These are phyloP conservation scores for Fulica atra DNA, from an alignment of 2,113 vertebrate genomes.

Conservation along the genomic window DNA sequence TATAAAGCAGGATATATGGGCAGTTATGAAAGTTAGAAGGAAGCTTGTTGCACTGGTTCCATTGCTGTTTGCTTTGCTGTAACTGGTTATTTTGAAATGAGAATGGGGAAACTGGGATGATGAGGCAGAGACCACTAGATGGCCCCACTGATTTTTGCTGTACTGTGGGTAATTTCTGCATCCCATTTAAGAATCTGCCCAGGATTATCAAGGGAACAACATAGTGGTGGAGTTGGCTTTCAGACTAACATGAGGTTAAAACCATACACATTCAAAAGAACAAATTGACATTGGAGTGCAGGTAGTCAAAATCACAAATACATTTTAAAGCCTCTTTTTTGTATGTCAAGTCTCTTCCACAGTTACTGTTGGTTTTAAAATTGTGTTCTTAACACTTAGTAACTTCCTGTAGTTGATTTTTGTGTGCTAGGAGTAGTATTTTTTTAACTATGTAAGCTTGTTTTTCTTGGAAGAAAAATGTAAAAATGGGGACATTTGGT, in stretches of 20 bases:
- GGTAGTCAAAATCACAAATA: not conserved
- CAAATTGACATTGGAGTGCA: not conserved
- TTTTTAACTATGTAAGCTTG: not conserved
- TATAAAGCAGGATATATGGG: not conserved
- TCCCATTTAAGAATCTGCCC: not conserved
- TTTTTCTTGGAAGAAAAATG: not conserved
- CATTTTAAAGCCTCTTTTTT: not conserved
- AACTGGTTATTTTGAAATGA: not conserved
- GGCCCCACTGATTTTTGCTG: constrained; percentile 34
- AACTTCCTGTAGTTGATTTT: not conserved
- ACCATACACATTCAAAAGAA: not conserved
- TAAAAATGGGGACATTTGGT: not conserved
- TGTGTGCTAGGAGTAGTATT: not conserved
- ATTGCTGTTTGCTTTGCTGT: not conserved
- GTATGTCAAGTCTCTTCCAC: not conserved
- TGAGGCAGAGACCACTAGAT: constrained; percentile 28
- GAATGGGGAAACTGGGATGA: not conserved
- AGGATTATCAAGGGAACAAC: not conserved
- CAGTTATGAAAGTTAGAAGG: not conserved
- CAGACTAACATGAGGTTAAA: not conserved
- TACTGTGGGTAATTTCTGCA: not conserved
- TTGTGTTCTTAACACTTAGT: not conserved
- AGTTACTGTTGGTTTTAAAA: not conserved
- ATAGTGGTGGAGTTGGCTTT: not conserved
- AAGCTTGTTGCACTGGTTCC: not conserved